Percentiles rank a stretch among this genome's conserved stretches.
Conservation (phyloP, 1,140 invertebrate genomes). For the Papilio polyxenes region DNA sequence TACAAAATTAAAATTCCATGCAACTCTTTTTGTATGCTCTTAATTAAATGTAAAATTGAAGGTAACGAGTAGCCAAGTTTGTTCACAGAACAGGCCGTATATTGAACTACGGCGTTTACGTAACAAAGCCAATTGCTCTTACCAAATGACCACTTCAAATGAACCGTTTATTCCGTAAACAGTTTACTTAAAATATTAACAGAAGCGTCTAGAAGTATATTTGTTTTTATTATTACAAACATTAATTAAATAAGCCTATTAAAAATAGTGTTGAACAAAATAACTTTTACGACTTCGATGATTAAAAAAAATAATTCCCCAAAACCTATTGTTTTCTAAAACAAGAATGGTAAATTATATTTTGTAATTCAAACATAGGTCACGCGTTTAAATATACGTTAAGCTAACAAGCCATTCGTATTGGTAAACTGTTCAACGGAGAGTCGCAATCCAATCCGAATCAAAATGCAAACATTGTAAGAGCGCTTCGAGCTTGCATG, state of each 20-base stretch:
- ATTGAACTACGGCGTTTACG: background rate
- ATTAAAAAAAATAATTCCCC: too few species aligned
- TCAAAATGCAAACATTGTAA: conserved; percentile 27
- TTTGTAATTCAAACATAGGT: background rate
- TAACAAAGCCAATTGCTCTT: conserved; percentile 8
- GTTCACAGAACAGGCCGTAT: background rate
- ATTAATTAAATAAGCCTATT: too few species aligned
- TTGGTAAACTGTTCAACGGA: conserved; percentile 8
- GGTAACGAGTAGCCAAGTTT: background rate
- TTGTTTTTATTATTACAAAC: too few species aligned
- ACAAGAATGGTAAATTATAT: background rate
- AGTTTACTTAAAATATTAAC: background rate
- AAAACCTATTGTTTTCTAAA: background rate
- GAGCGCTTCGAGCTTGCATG: conserved; percentile 18
- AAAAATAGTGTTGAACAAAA: too few species aligned
- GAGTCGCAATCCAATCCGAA: conserved; percentile 9
- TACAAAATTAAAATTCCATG: background rate
- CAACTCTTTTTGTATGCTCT: background rate
- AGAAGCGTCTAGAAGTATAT: background rate
- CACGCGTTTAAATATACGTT: conserved; percentile 14
- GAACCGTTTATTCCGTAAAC: background rate
- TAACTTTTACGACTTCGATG: too few species aligned
- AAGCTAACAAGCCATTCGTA: conserved; percentile 22
- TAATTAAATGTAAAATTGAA: background rate
- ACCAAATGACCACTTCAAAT: background rate